A percentile compares a stretch with the other conserved stretches of the same genome.
Conservation (phyloP, 2,888 invertebrate species). For the Busseola fusca region DNA sequence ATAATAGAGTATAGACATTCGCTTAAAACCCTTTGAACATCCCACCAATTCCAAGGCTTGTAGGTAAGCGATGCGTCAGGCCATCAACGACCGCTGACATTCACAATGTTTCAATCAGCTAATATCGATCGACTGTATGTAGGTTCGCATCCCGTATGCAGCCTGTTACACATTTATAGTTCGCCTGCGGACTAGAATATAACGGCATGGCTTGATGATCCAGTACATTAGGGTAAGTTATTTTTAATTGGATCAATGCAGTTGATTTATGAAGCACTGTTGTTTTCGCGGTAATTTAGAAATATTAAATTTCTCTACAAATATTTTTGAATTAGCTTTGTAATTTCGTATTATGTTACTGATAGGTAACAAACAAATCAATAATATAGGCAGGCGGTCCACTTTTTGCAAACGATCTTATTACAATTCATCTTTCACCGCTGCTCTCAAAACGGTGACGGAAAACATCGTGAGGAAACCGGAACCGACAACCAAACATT, state of each 20-base stretch:
- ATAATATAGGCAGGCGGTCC: neutral
- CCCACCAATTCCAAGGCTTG: neutral
- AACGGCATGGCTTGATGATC: conserved; percentile 24
- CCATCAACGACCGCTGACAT: conserved; percentile 39
- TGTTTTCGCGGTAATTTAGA: neutral
- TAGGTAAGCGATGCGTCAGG: conserved; percentile 10
- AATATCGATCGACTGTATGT: conserved; percentile 55
- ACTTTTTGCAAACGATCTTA: too few species aligned
- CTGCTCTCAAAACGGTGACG: too few species aligned
- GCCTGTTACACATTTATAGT: conserved; percentile 48
- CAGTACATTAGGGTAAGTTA: conserved; percentile 29
- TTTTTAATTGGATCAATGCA: conserved; percentile 38
- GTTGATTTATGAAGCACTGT: conserved; percentile 3
- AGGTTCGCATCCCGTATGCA: conserved; percentile 55
- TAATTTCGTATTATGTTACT: neutral
- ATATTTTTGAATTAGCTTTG: neutral
- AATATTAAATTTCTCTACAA: neutral
- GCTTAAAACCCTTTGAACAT: neutral
- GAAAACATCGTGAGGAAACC: too few species aligned
- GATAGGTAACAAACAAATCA: neutral
- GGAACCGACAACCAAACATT: too few species aligned
- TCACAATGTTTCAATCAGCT: conserved; percentile 57
- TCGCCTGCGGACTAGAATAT: conserved; percentile 34
- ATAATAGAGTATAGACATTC: neutral
- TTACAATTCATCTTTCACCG: too few species aligned